phyloP scores from a whole-genome alignment of 2,113 vertebrate species.

The Bagarius yarrelli region DNA sequence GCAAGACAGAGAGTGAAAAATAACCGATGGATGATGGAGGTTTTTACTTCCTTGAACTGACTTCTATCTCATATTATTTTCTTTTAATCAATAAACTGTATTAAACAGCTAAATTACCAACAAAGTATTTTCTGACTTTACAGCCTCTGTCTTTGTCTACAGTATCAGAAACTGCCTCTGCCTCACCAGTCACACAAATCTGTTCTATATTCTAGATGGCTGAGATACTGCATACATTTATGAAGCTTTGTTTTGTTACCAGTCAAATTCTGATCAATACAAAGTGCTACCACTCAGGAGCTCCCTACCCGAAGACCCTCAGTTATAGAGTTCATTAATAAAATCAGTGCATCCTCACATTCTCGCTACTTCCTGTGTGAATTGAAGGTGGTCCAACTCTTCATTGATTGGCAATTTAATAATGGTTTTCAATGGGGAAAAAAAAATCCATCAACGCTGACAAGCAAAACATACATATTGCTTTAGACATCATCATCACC shows the following conservation, averaged over 20 bases:
- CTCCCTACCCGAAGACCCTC: not conserved
- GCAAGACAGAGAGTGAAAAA: too few relatives aligned
- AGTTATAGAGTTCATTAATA: constrained; percentile 1
- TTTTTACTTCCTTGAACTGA: too few relatives aligned
- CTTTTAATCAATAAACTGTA: not conserved
- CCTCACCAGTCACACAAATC: not conserved
- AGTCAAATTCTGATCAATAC: constrained; percentile 6
- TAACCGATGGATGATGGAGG: too few relatives aligned
- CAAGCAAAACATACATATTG: constrained; percentile 14
- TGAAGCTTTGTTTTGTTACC: not conserved
- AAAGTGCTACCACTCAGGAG: constrained; percentile 6
- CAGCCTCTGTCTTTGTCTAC: not conserved
- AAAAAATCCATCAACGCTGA: not conserved
- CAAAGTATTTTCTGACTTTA: not conserved
- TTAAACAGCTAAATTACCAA: not conserved
- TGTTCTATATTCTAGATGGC: not conserved
- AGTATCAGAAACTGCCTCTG: not conserved
- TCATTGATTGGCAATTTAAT: constrained; percentile 20
- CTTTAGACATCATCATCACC: constrained; percentile 31
- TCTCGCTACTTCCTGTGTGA: not conserved
- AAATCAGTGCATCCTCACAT: not conserved
- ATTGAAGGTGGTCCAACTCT: not conserved
- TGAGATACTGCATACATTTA: not conserved
- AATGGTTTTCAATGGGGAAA: not conserved
- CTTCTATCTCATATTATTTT: not conserved